These are phyloP conservation scores for Vanacampus margaritifer DNA, from an alignment of 2,113 vertebrate species.

Conservation along the genomic window DNA sequence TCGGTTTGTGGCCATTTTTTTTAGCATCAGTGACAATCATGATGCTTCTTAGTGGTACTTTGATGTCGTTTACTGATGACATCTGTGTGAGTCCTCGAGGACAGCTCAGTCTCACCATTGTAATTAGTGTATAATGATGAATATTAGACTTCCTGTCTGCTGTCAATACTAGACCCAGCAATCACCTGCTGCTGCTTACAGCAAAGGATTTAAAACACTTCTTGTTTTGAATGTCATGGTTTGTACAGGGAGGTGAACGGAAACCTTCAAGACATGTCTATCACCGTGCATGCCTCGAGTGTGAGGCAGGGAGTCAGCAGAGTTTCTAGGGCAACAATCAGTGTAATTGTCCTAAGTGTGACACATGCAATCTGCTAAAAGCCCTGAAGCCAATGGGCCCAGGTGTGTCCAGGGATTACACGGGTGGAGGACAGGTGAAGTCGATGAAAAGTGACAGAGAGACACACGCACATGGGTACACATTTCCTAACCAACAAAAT, in stretches of 20 bases:
- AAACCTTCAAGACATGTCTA: neutral
- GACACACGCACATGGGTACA: conserved; percentile 19
- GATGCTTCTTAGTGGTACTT: conserved; percentile 17
- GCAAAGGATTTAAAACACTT: neutral
- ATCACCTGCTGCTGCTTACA: neutral
- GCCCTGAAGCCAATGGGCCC: conserved; percentile 64
- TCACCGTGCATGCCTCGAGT: neutral
- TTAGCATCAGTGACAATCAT: conserved; percentile 22
- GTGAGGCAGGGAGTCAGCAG: conserved; percentile 46
- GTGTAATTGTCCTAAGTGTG: conserved; percentile 70
- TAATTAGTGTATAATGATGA: conserved; percentile 31
- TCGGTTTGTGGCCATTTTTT: conserved; percentile 12
- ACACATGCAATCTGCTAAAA: conserved; percentile 78
- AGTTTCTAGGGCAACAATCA: conserved; percentile 74
- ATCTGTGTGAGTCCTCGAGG: conserved; percentile 21
- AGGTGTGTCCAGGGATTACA: conserved; percentile 71
- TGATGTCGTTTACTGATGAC: conserved; percentile 33
- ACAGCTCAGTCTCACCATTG: conserved; percentile 37
- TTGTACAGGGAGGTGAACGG: neutral
- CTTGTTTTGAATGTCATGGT: neutral
- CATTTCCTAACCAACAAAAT: neutral
- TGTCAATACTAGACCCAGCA: conserved; percentile 25
- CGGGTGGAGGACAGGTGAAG: conserved; percentile 67
- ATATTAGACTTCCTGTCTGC: conserved; percentile 22
- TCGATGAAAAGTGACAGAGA: conserved; percentile 49